A percentile compares a stretch with the other conserved stretches of the same genome.
These are phyloP conservation scores for Poecilia gillii DNA, from an alignment of 2,797 vertebrate species.

Conservation along the genomic window DNA sequence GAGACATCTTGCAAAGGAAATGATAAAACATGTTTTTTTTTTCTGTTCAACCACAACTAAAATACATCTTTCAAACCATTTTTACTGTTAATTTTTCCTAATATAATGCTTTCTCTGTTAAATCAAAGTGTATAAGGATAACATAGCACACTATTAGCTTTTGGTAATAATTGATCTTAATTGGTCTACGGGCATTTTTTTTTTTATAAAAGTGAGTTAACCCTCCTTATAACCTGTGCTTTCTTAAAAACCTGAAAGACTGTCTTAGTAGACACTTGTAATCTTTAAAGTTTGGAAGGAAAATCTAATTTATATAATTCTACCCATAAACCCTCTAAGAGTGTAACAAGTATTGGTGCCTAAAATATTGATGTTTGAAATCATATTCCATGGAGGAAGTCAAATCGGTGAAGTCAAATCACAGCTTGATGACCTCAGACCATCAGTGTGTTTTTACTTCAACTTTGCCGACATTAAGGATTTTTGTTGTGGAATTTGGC, in stretches of 20 bases:
- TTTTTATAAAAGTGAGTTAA: neutral
- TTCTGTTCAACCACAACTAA: neutral
- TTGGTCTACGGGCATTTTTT: neutral
- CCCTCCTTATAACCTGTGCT: neutral
- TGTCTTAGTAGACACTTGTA: neutral
- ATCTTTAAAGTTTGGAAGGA: neutral
- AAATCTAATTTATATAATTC: neutral
- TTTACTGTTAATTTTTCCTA: neutral
- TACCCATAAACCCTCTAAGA: neutral
- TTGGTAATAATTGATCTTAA: neutral
- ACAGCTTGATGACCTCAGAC: neutral
- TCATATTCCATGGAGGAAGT: neutral
- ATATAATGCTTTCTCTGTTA: neutral
- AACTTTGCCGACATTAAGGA: neutral
- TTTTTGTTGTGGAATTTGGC: neutral
- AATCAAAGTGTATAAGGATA: neutral
- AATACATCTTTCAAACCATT: neutral
- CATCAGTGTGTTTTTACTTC: neutral
- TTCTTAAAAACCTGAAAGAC: neutral
- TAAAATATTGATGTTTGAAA: neutral
- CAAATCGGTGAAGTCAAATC: neutral
- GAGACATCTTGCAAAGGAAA: neutral
- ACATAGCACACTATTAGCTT: neutral
- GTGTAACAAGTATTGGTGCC: neutral
- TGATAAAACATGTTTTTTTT: neutral